These are phyloP conservation scores for Scomber scombrus DNA, from an alignment of 2,113 vertebrate species.

Conservation along the genomic window DNA sequence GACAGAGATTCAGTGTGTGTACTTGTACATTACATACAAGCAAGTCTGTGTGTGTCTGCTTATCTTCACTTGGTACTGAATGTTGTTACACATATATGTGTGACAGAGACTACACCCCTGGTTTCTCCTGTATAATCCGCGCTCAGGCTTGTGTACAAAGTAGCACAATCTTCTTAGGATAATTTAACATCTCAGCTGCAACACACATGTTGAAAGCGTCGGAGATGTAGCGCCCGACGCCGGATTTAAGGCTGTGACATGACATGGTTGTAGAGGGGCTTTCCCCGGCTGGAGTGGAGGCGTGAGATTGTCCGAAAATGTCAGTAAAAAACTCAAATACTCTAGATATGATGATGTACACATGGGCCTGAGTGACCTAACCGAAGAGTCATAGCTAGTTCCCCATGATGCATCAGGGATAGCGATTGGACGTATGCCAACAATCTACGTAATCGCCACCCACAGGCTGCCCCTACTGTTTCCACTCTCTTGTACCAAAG, in stretches of 20 bases:
- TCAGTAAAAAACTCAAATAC: conserved; percentile 11
- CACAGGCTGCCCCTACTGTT: conserved; percentile 1
- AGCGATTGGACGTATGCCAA: conserved; percentile 23
- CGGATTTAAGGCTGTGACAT: conserved; percentile 53
- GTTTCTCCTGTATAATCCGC: conserved; percentile 55
- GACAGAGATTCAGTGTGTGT: neutral
- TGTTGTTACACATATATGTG: conserved; percentile 16
- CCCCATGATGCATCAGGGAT: conserved; percentile 21
- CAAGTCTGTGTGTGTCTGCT: neutral
- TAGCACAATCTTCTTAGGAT: conserved; percentile 62
- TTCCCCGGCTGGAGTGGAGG: conserved; percentile 44
- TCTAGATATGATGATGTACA: neutral
- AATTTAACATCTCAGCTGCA: conserved; percentile 51
- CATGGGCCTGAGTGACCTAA: conserved; percentile 13
- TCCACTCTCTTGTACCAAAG: conserved; percentile 9
- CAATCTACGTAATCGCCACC: conserved; percentile 27
- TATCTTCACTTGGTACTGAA: neutral
- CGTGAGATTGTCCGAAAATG: neutral
- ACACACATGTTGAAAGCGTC: conserved; percentile 34
- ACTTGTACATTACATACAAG: neutral
- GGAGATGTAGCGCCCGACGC: conserved; percentile 18
- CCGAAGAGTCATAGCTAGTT: neutral
- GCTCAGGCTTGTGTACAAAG: conserved; percentile 58
- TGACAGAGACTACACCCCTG: conserved; percentile 14
- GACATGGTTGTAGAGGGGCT: conserved; percentile 52